Conservation (phyloP, 2,888 invertebrate genomes). For the Athripsodes cinereus region DNA sequence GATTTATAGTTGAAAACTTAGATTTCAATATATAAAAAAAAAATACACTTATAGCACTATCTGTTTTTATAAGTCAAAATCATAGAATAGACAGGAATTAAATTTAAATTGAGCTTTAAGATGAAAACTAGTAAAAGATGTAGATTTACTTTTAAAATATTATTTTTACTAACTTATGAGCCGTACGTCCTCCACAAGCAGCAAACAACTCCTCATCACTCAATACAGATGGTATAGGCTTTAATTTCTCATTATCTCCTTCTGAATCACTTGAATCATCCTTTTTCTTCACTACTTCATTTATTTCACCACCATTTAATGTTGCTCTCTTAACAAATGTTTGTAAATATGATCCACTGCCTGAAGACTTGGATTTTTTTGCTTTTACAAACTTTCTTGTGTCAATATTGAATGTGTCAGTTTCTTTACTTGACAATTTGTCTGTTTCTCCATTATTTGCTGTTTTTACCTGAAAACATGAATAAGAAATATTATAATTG, state of each 20-base stretch:
- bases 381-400: slow-evolving; percentile 37
- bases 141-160: no score
- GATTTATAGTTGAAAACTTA: no score
- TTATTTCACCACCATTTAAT: slow-evolving; percentile 34
- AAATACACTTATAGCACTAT: no score
- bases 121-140: no score
- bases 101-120: no score
- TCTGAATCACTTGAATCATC: slow-evolving; percentile 32
- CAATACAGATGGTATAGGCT: slow-evolving; percentile 32
- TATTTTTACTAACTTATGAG: slow-evolving; percentile 63
- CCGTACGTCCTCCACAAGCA: slow-evolving; percentile 75
- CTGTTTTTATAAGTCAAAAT: no score
- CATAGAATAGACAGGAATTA: no score
- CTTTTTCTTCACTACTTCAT: slow-evolving; percentile 1
- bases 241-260: slow-evolving; percentile 32
- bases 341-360: slow-evolving; percentile 33
- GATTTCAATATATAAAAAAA: no score
- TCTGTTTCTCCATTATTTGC: slow-evolving; percentile 29
- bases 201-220: slow-evolving; percentile 75
- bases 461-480: slow-evolving; percentile 29
- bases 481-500: no score
- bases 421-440: slow-evolving; percentile 9
- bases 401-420: slow-evolving; percentile 7
- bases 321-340: slow-evolving; percentile 41
- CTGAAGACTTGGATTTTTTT: slow-evolving; percentile 30